A percentile compares a stretch with the other conserved stretches of the same genome.
These are phyloP conservation scores for Cosmopolites sordidus DNA, from an alignment of 2,888 invertebrate genomes.

Conservation along the genomic window DNA sequence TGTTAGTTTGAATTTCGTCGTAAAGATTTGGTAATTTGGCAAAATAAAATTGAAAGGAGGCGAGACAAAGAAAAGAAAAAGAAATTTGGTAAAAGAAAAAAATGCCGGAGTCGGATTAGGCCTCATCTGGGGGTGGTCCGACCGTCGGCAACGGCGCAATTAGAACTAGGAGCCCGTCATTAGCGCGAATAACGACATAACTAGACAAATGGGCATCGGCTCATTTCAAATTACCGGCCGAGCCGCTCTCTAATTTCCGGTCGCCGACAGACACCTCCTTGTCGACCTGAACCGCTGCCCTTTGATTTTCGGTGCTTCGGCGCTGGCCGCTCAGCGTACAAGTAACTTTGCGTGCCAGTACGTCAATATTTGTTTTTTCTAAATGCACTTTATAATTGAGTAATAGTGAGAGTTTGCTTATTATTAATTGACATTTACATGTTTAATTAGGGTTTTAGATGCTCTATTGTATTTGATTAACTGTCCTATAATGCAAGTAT, in stretches of 20 bases:
- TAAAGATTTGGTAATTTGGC: no score
- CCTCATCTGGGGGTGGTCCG: slow-evolving; percentile 41
- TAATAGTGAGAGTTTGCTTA: no score
- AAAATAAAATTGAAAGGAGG: no score
- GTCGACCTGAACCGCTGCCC: slow-evolving; percentile 7
- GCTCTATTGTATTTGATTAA: no score
- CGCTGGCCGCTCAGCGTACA: background rate
- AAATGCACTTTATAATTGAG: no score
- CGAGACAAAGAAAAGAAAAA: no score
- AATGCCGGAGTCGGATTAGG: background rate
- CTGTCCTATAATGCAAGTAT: no score
- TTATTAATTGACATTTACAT: no score
- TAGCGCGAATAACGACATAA: slow-evolving; percentile 48
- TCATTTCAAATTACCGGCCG: slow-evolving; percentile 45
- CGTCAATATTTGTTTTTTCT: no score
- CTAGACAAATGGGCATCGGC: slow-evolving; percentile 50
- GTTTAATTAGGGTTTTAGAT: no score
- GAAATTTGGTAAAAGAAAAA: no score
- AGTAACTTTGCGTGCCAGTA: background rate
- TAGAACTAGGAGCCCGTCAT: slow-evolving; percentile 45
- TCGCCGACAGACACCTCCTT: slow-evolving; percentile 41
- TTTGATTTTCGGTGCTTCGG: background rate
- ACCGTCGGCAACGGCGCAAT: slow-evolving; percentile 40
- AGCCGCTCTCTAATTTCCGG: slow-evolving; percentile 48
- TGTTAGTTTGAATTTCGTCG: no score